Conservation (phyloP, 2,113 vertebrate species). For the Lepus timidus region DNA sequence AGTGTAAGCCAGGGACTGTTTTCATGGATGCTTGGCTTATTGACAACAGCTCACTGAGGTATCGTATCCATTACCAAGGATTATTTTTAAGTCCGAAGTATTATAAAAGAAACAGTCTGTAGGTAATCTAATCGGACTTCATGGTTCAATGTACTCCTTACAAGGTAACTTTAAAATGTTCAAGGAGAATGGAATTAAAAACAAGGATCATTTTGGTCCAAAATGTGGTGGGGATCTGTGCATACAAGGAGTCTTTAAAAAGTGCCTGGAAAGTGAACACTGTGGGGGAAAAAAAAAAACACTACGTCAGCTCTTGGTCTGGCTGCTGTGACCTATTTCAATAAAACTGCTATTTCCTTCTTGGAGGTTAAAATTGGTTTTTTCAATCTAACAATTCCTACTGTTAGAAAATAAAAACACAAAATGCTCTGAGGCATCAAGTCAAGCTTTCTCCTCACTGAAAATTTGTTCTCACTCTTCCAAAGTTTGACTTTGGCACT, state of each 20-base stretch:
- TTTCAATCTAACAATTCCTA: not conserved
- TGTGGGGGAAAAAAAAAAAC: no score
- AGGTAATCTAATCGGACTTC: not conserved
- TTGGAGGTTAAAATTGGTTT: not conserved
- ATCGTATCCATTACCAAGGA: slow-evolving; percentile 63
- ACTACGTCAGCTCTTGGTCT: not conserved
- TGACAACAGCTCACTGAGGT: slow-evolving; percentile 62
- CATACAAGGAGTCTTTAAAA: no score
- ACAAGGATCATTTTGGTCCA: no score
- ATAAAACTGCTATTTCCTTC: not conserved
- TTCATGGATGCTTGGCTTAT: slow-evolving; percentile 65
- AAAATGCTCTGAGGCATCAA: not conserved
- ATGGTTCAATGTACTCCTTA: not conserved
- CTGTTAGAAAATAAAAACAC: not conserved
- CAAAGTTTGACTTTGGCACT: not conserved
- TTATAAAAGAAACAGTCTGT: not conserved
- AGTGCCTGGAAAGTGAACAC: no score
- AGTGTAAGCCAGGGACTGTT: slow-evolving; percentile 79
- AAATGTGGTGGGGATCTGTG: no score
- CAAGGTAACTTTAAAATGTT: no score
- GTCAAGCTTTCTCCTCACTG: not conserved
- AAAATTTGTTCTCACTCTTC: not conserved
- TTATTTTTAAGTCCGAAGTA: slow-evolving; percentile 63
- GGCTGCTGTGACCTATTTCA: slow-evolving; percentile 36
- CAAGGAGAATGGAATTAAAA: no score